A percentile compares a stretch with the other conserved stretches of the same genome.
These are phyloP conservation scores for Eristalis intricaria DNA, from an alignment of 2,888 invertebrate genomes.

Conservation along the genomic window DNA sequence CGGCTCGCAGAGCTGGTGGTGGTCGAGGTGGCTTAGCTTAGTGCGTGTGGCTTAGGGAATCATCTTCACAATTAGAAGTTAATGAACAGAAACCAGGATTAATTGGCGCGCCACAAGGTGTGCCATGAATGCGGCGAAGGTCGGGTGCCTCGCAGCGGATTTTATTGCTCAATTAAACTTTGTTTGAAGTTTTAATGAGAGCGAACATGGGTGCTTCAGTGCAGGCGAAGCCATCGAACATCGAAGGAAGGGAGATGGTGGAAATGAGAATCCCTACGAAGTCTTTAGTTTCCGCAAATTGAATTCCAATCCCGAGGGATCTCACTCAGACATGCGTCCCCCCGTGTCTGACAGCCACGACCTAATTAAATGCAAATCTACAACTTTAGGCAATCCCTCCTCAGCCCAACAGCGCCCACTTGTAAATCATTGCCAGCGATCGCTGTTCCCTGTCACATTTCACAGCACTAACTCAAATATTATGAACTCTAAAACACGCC, in stretches of 20 bases:
- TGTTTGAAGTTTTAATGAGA: slow-evolving; percentile 49
- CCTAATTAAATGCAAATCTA: slow-evolving; percentile 45
- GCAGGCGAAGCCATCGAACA: not conserved
- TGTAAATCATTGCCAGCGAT: slow-evolving; percentile 40
- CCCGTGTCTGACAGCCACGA: slow-evolving; percentile 5
- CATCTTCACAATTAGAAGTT: slow-evolving; percentile 64
- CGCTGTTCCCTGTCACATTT: slow-evolving; percentile 40
- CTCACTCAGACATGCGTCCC: too few species aligned
- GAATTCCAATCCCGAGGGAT: too few species aligned
- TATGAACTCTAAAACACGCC: slow-evolving; percentile 37
- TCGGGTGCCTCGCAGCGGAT: slow-evolving; percentile 26
- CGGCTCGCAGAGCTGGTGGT: too few species aligned
- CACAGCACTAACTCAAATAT: slow-evolving; percentile 46
- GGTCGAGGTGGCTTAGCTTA: too few species aligned
- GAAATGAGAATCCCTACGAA: too few species aligned
- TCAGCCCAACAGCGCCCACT: not conserved
- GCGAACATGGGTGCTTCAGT: not conserved
- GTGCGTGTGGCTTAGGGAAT: slow-evolving; percentile 28
- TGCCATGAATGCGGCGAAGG: slow-evolving; percentile 33
- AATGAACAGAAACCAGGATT: slow-evolving; percentile 65
- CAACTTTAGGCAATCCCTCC: not conserved
- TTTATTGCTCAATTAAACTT: slow-evolving; percentile 65
- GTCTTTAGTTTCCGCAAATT: too few species aligned
- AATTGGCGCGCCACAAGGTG: slow-evolving; percentile 59
- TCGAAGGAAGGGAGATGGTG: too few species aligned